Evolutionary conservation across 2,797 vertebrate genomes (phyloP), one percentile per base, ranked within the genome.

Genomic region (Channa striata): DNA sequence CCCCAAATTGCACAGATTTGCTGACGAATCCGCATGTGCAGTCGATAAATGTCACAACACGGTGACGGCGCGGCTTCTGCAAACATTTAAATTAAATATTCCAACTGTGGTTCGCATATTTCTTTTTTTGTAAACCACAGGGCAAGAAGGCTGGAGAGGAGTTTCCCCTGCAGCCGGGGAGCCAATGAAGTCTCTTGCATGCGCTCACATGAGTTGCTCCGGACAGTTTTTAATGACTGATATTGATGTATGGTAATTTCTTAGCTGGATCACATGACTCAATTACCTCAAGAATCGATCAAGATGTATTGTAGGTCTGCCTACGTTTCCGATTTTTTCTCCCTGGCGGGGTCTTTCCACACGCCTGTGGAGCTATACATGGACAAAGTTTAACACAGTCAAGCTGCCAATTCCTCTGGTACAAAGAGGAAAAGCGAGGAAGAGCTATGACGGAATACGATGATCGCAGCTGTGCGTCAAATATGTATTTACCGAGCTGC

Each of bases 261-360:
- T 97, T 93, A 94, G 95, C 96, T 91, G 95, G 95, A 97, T 98
- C 98, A 99, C 98, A 97, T 99, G 98, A 99, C 97, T 95, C 96
- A 96, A 98, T 99, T 97, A 97, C 97, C 96, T 96, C 96, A 95
- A 96, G 97, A 98, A 98, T 99, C 97, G 97, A 99, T 98, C 97
- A 97, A 98, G 97, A 99, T 98, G 96, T 97, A 97, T 97, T 96
- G 97, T 97, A 96, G 96, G 96, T 97, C 97, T 97, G 96, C 96
- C 93, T 95, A 91, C 96, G 95, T 96, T 97, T 96, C 96, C 96
- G 95, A 96, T 96, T 96, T 96, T 95, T 95, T 95, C 96, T 95
- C 94, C 95, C 95, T 95, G 83, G 77, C 89, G 96, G 90, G 95
- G 95, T 95, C 95, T 96, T 92, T 95, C 94, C 95, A 92, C 94